Conservation (phyloP, 1,140 invertebrate genomes). For the Spodoptera litura region DNA sequence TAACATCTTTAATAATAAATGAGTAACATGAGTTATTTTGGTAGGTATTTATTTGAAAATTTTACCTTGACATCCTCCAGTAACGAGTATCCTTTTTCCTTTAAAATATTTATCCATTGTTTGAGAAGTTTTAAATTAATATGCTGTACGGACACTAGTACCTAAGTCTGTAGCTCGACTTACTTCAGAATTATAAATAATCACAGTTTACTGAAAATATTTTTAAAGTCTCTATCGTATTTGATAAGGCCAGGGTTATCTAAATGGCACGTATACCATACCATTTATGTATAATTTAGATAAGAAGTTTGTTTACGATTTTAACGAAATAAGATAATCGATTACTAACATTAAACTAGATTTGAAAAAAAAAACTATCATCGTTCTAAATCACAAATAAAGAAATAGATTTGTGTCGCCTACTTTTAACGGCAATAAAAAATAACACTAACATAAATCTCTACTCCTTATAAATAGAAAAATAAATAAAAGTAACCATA, state of each 20-base stretch:
- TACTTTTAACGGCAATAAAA: too few relatives aligned
- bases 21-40: neutral
- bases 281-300: conserved; percentile 10
- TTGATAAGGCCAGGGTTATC: conserved; percentile 4
- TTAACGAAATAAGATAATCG: neutral
- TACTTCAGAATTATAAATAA: neutral
- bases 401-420: neutral
- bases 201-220: neutral
- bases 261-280: neutral
- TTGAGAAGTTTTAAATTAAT: neutral
- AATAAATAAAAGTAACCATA: neutral
- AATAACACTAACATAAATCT: too few relatives aligned
- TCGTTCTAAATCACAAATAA: neutral
- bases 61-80: conserved; percentile 78
- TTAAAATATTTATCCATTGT: conserved; percentile 74
- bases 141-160: too few relatives aligned
- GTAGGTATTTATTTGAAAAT: conserved; percentile 2
- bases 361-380: too few relatives aligned
- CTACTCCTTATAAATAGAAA: conserved; percentile 22
- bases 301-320: conserved; percentile 23
- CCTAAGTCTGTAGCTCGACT: neutral
- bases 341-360: too few relatives aligned
- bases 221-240: neutral
- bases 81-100: conserved; percentile 76
- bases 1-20: too few relatives aligned